These are phyloP conservation scores for Hypothenemus hampei DNA, from an alignment of 1,140 invertebrate species.

Conservation along the genomic window DNA sequence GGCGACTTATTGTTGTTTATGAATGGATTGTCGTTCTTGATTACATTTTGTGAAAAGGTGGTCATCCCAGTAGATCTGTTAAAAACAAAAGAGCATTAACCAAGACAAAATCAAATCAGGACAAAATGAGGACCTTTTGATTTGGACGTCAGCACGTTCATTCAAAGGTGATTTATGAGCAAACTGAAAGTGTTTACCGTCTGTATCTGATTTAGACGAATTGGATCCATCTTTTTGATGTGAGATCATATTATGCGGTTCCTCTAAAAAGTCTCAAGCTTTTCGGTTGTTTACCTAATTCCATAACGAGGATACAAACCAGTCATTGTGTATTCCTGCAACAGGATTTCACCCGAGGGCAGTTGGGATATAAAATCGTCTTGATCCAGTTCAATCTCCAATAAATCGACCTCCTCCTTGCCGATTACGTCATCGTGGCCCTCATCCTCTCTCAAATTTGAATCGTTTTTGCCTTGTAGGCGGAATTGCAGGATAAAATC, in stretches of 20 bases:
- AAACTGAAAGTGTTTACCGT: conserved; percentile 12
- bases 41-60: conserved; percentile 3
- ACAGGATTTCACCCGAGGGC: conserved; percentile 12
- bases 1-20: not conserved
- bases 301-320: too few species aligned
- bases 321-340: conserved; percentile 6
- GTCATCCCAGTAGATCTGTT: too few species aligned
- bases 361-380: conserved; percentile 17
- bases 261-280: not conserved
- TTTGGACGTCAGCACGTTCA: conserved; percentile 2
- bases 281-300: not conserved
- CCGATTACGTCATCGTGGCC: not conserved
- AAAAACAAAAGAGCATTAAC: too few species aligned
- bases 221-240: not conserved
- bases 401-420: conserved; percentile 19
- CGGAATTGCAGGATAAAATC: conserved; percentile 23
- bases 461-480: conserved; percentile 9
- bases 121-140: too few species aligned
- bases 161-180: conserved; percentile 11
- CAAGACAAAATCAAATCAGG: too few species aligned
- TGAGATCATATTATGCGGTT: not conserved
- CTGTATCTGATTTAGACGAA: conserved; percentile 4
- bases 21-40: conserved; percentile 1
- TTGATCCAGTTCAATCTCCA: conserved; percentile 20
- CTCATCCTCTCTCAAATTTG: too few species aligned